Evolutionary conservation across 2,888 invertebrate species (phyloP).

Genomic region (Drosophila mercatorum): DNA sequence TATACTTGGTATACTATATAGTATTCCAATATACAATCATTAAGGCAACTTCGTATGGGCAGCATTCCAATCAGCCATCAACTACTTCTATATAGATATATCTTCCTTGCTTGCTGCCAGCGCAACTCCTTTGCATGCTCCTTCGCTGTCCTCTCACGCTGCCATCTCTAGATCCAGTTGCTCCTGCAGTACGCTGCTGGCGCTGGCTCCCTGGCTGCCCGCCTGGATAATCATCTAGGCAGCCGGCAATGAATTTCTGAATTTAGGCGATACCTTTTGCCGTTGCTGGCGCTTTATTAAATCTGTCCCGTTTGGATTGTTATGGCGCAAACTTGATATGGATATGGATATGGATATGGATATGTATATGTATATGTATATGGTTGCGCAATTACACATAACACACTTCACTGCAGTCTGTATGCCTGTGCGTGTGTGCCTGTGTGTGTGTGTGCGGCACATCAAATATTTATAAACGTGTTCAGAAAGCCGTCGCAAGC

Average conservation of each 20-base stretch:
- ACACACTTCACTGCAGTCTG: slow-evolving; percentile 13
- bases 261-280: slow-evolving; percentile 64
- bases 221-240: slow-evolving; percentile 52
- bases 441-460: slow-evolving; percentile 14
- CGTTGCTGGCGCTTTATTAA: slow-evolving; percentile 57
- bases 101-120: too few relatives aligned
- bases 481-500: slow-evolving; percentile 56
- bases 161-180: slow-evolving; percentile 1
- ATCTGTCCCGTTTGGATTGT: slow-evolving; percentile 43
- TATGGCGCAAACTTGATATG: slow-evolving; percentile 25
- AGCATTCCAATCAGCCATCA: too few relatives aligned
- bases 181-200: not conserved
- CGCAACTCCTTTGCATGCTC: too few relatives aligned
- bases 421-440: slow-evolving; percentile 4
- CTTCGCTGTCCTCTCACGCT: not conserved
- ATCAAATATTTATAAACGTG: slow-evolving; percentile 77
- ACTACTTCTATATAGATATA: too few relatives aligned
- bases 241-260: slow-evolving; percentile 71
- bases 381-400: slow-evolving; percentile 63
- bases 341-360: slow-evolving; percentile 21
- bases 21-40: too few relatives aligned
- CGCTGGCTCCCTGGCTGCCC: slow-evolving; percentile 11
- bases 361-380: slow-evolving; percentile 16
- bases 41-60: too few relatives aligned
- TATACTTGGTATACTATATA: too few relatives aligned